Percentiles rank a stretch among this genome's conserved stretches.
Evolutionary conservation across 2,113 vertebrate genomes (phyloP).

Genomic region (Melanerpes aurifrons): DNA sequence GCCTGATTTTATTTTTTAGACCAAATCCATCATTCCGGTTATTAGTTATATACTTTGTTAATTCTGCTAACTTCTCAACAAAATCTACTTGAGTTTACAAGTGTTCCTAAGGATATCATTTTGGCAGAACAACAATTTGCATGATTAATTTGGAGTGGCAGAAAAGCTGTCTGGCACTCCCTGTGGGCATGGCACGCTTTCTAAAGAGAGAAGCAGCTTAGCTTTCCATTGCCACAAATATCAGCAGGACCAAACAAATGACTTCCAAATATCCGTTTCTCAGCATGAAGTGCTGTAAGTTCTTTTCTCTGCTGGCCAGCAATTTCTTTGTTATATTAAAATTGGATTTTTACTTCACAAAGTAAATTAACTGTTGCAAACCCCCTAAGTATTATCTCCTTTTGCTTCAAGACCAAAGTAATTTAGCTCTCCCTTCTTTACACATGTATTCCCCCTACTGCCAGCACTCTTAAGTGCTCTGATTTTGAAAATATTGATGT

Average conservation of each 20-base stretch:
- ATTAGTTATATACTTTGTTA: neutral
- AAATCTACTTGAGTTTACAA: slow-evolving; percentile 22
- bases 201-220: slow-evolving; percentile 13
- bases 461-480: neutral
- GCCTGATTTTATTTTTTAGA: neutral
- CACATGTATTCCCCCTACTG: neutral
- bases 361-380: neutral
- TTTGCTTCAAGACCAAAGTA: neutral
- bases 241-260: slow-evolving; percentile 46
- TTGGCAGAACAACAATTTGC: slow-evolving; percentile 21
- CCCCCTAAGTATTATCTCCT: neutral
- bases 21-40: neutral
- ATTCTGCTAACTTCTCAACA: neutral
- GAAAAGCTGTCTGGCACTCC: slow-evolving; percentile 42
- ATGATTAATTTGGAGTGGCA: slow-evolving; percentile 28
- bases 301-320: slow-evolving; percentile 29
- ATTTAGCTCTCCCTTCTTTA: neutral
- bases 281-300: slow-evolving; percentile 27
- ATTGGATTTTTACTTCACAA: neutral
- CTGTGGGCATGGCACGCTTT: neutral
- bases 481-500: neutral
- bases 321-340: slow-evolving; percentile 9
- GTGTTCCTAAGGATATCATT: slow-evolving; percentile 29
- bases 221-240: slow-evolving; percentile 31
- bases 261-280: slow-evolving; percentile 24